Conservation (phyloP, 2,888 invertebrate species). For the Amphipyra berbera region DNA sequence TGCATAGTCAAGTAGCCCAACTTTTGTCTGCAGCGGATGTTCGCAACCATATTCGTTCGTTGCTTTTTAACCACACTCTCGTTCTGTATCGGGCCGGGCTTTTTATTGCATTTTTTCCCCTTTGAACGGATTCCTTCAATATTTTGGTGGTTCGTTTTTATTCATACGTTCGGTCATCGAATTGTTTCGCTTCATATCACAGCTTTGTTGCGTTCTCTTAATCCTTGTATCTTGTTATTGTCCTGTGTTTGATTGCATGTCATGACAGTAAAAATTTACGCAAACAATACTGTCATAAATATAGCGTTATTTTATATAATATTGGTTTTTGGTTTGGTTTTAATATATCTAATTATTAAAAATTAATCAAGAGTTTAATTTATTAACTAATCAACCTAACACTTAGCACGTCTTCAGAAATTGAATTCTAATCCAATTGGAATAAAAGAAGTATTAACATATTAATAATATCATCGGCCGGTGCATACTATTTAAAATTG, state of each 20-base stretch:
- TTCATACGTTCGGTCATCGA: slow-evolving; percentile 87
- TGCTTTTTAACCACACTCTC: slow-evolving; percentile 89
- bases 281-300: not conserved
- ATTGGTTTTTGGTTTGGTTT: no score
- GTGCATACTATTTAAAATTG: slow-evolving; percentile 68
- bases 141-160: slow-evolving; percentile 88
- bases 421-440: slow-evolving; percentile 53
- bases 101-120: slow-evolving; percentile 89
- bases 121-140: slow-evolving; percentile 90
- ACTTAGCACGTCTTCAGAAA: slow-evolving; percentile 25
- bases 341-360: no score
- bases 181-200: slow-evolving; percentile 86
- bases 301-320: no score
- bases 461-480: slow-evolving; percentile 57
- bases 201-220: slow-evolving; percentile 76
- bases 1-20: slow-evolving; percentile 90
- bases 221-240: slow-evolving; percentile 56
- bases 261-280: not conserved
- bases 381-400: slow-evolving; percentile 1
- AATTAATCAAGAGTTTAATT: not conserved
- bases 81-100: slow-evolving; percentile 83
- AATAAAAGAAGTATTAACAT: slow-evolving; percentile 77
- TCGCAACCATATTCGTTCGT: slow-evolving; percentile 89
- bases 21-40: slow-evolving; percentile 89
- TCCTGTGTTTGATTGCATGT: slow-evolving; percentile 19